Conservation (phyloP, 2,797 vertebrate genomes). For the Heteromormyrus szaboi region DNA sequence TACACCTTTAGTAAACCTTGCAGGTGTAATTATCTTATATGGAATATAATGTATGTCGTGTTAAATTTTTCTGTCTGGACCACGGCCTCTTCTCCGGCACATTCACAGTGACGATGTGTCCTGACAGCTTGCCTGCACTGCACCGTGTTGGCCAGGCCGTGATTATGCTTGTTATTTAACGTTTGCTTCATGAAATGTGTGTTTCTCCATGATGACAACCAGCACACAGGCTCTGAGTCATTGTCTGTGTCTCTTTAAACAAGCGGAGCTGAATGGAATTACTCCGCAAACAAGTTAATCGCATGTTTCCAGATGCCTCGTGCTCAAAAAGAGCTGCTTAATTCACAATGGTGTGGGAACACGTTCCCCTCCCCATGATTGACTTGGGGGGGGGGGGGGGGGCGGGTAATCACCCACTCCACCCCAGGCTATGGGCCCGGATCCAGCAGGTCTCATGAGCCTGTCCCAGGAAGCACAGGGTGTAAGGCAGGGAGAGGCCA, state of each 20-base stretch:
- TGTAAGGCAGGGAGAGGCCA: neutral
- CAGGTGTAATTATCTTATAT: neutral
- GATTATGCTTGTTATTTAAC: slow-evolving; percentile 1
- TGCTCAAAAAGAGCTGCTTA: neutral
- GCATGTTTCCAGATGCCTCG: slow-evolving; percentile 20
- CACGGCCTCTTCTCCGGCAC: neutral
- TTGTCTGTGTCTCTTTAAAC: slow-evolving; percentile 2
- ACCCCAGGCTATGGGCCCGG: neutral
- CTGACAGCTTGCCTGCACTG: neutral
- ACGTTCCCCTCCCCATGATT: neutral
- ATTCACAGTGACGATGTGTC: neutral
- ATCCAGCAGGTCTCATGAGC: neutral
- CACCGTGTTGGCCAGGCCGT: neutral
- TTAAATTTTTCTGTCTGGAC: neutral
- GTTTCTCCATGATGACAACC: neutral
- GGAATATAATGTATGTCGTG: neutral
- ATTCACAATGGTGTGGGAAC: slow-evolving; percentile 1
- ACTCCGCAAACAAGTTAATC: slow-evolving; percentile 17
- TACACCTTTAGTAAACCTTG: neutral
- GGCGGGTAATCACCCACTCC: neutral
- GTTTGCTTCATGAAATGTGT: neutral
- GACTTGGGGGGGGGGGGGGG: neutral
- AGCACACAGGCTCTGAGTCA: slow-evolving; percentile 7
- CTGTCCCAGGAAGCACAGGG: neutral
- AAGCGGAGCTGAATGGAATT: slow-evolving; percentile 17